These are phyloP conservation scores for Limnephilus lunatus DNA, from an alignment of 2,888 invertebrate species.

Conservation along the genomic window DNA sequence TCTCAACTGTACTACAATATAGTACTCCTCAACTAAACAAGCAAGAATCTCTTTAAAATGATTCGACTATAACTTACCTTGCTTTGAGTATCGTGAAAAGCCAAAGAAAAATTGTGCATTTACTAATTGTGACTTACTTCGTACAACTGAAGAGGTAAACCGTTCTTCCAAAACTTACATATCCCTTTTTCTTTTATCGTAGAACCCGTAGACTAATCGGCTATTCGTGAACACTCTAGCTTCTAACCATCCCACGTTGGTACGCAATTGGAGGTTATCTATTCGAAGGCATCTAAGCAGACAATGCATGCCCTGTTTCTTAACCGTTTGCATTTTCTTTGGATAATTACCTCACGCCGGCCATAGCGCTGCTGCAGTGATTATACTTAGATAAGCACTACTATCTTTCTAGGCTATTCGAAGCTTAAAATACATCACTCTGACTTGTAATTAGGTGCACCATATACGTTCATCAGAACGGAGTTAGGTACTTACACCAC, in stretches of 20 bases:
- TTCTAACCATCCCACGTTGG: not conserved
- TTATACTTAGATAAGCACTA: conserved; percentile 20
- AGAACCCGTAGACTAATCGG: not conserved
- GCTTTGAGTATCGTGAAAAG: no score
- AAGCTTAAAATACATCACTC: not conserved
- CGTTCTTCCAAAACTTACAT: no score
- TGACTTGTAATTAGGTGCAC: not conserved
- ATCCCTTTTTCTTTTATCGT: not conserved
- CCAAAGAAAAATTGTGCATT: no score
- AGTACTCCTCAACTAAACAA: no score
- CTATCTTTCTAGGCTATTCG: conserved; percentile 35
- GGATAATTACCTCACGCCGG: not conserved
- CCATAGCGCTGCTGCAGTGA: conserved; percentile 25
- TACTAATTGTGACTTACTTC: no score
- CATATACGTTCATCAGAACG: not conserved
- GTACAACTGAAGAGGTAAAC: no score
- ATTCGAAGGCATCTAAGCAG: not conserved
- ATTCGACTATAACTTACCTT: no score
- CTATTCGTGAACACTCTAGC: not conserved
- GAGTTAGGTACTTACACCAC: not conserved
- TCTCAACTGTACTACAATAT: no score
- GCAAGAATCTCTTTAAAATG: no score
- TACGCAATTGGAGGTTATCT: not conserved
- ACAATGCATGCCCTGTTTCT: conserved; percentile 20
- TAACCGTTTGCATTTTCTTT: conserved; percentile 7